A percentile compares a stretch with the other conserved stretches of the same genome.
Conservation (phyloP, 1,140 invertebrate species). For the Drosophila mayri region DNA sequence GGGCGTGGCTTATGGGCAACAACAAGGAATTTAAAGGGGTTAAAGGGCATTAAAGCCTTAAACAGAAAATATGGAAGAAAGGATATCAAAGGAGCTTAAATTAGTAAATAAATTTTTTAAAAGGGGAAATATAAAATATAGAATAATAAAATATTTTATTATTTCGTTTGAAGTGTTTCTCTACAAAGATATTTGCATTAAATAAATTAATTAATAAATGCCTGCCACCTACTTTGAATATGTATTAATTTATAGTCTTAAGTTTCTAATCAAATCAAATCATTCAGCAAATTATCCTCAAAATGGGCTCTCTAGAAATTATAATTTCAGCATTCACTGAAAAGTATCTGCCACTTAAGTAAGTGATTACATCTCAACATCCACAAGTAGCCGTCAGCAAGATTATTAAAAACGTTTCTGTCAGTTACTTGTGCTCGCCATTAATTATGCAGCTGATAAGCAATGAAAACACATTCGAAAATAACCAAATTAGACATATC, state of each 20-base stretch:
- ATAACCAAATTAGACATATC: conserved; percentile 25
- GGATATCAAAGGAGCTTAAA: not conserved
- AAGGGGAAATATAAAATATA: not conserved
- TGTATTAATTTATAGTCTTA: not conserved
- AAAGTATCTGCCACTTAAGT: conserved; percentile 23
- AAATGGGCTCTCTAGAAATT: not conserved
- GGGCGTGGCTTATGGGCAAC: conserved; percentile 16
- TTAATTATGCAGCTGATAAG: conserved; percentile 67
- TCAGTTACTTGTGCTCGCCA: conserved; percentile 43
- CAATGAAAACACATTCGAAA: conserved; percentile 57
- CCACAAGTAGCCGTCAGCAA: conserved; percentile 33
- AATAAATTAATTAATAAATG: not conserved
- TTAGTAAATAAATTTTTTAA: not conserved
- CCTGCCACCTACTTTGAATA: not conserved
- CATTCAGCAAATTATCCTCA: not conserved
- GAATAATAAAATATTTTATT: not conserved
- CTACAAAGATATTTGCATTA: not conserved
- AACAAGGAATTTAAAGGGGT: not conserved
- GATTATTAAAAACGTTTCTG: conserved; percentile 57
- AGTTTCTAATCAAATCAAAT: too few species aligned
- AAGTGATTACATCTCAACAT: conserved; percentile 3
- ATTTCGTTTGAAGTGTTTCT: not conserved
- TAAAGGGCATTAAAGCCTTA: not conserved
- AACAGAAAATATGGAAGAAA: not conserved
- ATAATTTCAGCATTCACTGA: not conserved